phyloP scores from a whole-genome alignment of 1,140 invertebrate genomes.

The Rhagoletis zephyria region DNA sequence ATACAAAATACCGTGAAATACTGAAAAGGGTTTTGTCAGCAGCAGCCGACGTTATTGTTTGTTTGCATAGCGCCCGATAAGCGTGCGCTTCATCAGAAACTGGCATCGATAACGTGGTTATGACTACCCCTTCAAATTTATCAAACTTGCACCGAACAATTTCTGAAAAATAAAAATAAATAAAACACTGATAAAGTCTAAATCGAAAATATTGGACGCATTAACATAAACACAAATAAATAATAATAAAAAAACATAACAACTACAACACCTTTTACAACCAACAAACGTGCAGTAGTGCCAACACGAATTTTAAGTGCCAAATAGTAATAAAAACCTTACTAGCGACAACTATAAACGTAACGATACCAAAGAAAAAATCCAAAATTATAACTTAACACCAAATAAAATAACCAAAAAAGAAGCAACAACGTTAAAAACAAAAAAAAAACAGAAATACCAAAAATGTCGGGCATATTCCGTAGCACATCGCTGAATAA shows the following conservation, averaged over 20 bases:
- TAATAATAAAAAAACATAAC: neutral
- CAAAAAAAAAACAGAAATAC: slow-evolving; percentile 15
- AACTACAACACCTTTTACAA: neutral
- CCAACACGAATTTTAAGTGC: slow-evolving; percentile 38
- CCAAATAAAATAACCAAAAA: neutral
- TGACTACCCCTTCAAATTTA: neutral
- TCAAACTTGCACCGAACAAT: neutral
- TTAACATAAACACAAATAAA: slow-evolving; percentile 25
- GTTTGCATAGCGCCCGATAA: slow-evolving; percentile 32
- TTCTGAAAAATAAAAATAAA: neutral
- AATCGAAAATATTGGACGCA: slow-evolving; percentile 13
- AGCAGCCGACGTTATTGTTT: neutral
- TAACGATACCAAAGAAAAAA: slow-evolving; percentile 19
- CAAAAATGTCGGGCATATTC: slow-evolving; percentile 57
- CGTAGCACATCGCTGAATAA: slow-evolving; percentile 52
- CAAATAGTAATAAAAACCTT: neutral
- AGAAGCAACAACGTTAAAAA: neutral
- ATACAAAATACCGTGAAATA: neutral
- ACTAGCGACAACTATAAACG: slow-evolving; percentile 1
- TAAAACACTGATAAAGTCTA: neutral
- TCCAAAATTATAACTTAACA: slow-evolving; percentile 33
- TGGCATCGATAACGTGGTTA: neutral
- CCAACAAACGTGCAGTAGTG: neutral
- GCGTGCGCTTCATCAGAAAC: neutral
- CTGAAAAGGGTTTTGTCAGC: neutral